Evolutionary conservation across 1,140 invertebrate genomes (phyloP).

Genomic region (Lordiphosa stackelbergi): DNA sequence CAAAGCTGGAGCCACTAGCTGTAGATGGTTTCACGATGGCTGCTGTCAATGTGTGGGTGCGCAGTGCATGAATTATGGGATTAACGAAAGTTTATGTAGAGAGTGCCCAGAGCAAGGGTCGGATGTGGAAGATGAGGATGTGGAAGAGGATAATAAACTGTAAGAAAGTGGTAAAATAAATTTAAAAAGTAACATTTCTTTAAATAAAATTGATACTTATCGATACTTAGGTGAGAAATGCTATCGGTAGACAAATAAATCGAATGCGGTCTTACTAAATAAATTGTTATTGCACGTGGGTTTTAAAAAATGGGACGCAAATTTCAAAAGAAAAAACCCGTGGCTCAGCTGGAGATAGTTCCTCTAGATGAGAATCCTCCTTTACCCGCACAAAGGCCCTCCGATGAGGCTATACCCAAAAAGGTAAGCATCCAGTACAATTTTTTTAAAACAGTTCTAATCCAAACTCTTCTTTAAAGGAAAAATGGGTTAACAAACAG

Average conservation of each 20-base stretch:
- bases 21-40: conserved; percentile 94
- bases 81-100: conserved; percentile 52
- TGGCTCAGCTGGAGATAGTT: conserved; percentile 62
- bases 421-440: conserved; percentile 29
- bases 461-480: conserved; percentile 77
- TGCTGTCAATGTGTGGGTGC: conserved; percentile 95
- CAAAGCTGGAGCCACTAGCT: conserved; percentile 58
- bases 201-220: no score
- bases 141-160: not conserved
- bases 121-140: conserved; percentile 34
- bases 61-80: conserved; percentile 81
- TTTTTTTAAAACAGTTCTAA: not conserved
- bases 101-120: conserved; percentile 45
- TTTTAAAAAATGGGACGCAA: conserved; percentile 59
- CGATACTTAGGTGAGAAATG: no score
- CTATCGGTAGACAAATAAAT: no score
- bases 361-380: conserved; percentile 66
- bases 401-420: conserved; percentile 60
- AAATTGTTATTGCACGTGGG: no score
- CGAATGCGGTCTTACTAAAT: no score
- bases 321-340: conserved; percentile 61
- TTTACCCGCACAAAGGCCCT: conserved; percentile 51
- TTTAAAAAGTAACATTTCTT: no score
- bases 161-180: not conserved
- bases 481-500: conserved; percentile 95